These are phyloP conservation scores for Zeuzera pyrina DNA, from an alignment of 2,888 invertebrate species.

Conservation along the genomic window DNA sequence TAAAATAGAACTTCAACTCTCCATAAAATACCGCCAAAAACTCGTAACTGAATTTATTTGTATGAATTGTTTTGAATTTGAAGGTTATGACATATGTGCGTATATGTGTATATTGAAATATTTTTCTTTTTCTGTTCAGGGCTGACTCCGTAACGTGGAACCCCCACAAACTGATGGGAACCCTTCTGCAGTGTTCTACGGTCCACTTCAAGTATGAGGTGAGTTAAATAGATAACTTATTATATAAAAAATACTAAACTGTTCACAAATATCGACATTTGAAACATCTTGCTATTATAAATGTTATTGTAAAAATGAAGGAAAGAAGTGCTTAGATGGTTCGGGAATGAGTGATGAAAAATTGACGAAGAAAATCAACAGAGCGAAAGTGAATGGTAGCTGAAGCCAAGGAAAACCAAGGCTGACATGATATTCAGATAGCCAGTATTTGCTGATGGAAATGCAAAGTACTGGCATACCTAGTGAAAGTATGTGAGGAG, in stretches of 20 bases:
- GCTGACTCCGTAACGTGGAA: conserved; percentile 99
- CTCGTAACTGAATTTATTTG: not conserved
- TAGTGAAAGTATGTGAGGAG: too few relatives aligned
- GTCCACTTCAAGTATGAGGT: conserved; percentile 98
- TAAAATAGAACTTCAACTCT: not conserved
- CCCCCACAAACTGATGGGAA: conserved; percentile 99
- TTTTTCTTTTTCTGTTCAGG: conserved; percentile 66
- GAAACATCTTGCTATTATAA: too few relatives aligned
- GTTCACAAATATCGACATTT: not conserved
- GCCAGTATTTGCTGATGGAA: too few relatives aligned
- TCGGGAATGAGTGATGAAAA: too few relatives aligned
- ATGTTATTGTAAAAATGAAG: too few relatives aligned
- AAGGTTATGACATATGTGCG: not conserved
- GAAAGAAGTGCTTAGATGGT: too few relatives aligned
- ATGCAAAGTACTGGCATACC: too few relatives aligned
- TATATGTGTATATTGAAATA: not conserved
- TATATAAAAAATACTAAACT: not conserved
- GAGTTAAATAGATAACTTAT: conserved; percentile 44
- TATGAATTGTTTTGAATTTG: too few relatives aligned
- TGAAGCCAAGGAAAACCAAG: too few relatives aligned
- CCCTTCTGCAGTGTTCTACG: conserved; percentile 96
- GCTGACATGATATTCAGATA: too few relatives aligned
- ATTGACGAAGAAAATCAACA: too few relatives aligned
- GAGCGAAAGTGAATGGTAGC: too few relatives aligned
- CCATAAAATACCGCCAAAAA: not conserved